Evolutionary conservation across 2,888 invertebrate genomes (phyloP), one percentile per base, ranked within the genome.

Genomic region (Caenorhabditis sulstoni): DNA sequence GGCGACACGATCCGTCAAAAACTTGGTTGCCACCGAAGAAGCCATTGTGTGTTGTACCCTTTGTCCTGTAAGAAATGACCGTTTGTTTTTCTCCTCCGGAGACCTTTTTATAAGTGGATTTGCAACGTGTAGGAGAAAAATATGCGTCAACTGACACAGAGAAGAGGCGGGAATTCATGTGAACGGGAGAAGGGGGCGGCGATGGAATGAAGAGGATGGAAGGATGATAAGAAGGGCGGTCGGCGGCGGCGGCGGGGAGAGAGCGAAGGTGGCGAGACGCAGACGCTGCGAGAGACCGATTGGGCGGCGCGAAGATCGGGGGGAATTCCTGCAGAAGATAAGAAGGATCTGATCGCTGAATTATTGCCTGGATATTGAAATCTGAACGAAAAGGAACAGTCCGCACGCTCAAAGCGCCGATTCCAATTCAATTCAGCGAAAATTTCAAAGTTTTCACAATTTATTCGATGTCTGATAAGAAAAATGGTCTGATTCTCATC

Each of bases 1-100:
- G 7, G 89, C 90, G 12, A 90, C 89, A 18, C 86, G 80, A 55
- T 88, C 88, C 39, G 87, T 84, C 61, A 88, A 82, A 64, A 85
- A 85, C 68, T 87, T 87, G 22, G 81, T 79, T 18, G 81, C 81
- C 23, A 55, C 59, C 16, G 74, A 41, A 3, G 81, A 79, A 47
- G 83, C 75, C 83, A 83, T 83, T 44, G 35, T 41, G 23, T 41
- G 23, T 29, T 5, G 29, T 29, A 29, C 29, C 29, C 29, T 29
- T 29, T 20, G 49, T 61, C 49, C 68, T 68, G 53, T 14, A 68
- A 14, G 45, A 29, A 29, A 29, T 29, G 29, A 29, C 29, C 29
- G 29, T 5, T 29, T 29, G 29, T 29, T 29, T 29, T 29, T 12
- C 16, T 14, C n/a, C 29, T 53, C 14, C n/a, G 41, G 12, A 41